A percentile compares a stretch with the other conserved stretches of the same genome.
Conservation (phyloP, 1,140 invertebrate species). For the Gryon sp. region DNA sequence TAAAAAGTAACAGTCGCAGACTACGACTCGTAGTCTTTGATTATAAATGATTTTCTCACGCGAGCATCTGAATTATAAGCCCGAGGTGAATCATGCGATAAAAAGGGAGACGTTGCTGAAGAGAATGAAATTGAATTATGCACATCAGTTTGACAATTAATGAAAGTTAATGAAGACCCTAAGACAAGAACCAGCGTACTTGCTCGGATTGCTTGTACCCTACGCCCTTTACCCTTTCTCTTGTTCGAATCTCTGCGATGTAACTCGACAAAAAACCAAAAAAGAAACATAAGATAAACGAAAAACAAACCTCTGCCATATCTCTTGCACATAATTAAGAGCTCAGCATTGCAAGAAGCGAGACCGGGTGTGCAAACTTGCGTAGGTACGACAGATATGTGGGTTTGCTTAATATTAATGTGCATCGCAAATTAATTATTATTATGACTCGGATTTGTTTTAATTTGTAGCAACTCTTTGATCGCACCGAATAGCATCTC, state of each 20-base stretch:
- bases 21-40: too few species aligned
- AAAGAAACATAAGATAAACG: too few species aligned
- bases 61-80: background rate
- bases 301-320: conserved; percentile 67
- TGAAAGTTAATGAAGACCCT: conserved; percentile 76
- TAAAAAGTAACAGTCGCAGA: too few species aligned
- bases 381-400: conserved; percentile 64
- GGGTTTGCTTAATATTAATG: conserved; percentile 70
- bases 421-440: conserved; percentile 77
- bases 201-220: conserved; percentile 59
- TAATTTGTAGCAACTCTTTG: conserved; percentile 76
- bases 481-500: conserved; percentile 74
- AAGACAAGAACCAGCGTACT: conserved; percentile 71
- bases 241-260: conserved; percentile 16
- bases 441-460: conserved; percentile 77
- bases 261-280: too few species aligned
- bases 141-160: conserved; percentile 75
- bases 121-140: conserved; percentile 70
- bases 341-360: conserved; percentile 70
- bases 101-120: conserved; percentile 12
- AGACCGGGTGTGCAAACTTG: conserved; percentile 42
- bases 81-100: conserved; percentile 16
- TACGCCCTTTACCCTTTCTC: conserved; percentile 54
- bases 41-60: conserved; percentile 29
- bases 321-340: conserved; percentile 78